Evolutionary conservation across 2,113 vertebrate species (phyloP).

Genomic region (Mobula hypostoma): DNA sequence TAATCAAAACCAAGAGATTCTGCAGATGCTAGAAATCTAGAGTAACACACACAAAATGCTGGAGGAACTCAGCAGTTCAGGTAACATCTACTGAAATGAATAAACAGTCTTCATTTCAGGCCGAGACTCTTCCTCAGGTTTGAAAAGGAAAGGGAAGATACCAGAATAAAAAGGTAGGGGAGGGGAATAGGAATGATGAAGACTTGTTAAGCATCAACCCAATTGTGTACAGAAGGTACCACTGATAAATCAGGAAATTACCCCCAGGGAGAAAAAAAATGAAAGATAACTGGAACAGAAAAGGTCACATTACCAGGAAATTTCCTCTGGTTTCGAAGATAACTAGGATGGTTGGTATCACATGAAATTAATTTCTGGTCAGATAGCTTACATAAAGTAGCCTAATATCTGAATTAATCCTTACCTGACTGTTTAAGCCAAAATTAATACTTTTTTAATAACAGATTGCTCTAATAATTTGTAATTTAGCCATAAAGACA

Average conservation of each 20-base stretch:
- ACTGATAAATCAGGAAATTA: not conserved
- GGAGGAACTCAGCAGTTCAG: too few relatives aligned
- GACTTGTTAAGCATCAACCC: not conserved
- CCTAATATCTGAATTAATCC: too few relatives aligned
- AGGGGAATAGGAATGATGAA: not conserved
- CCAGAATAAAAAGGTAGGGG: too few relatives aligned
- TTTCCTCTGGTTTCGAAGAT: not conserved
- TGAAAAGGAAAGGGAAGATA: too few relatives aligned
- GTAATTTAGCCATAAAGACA: slow-evolving; percentile 14
- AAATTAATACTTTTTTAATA: not conserved
- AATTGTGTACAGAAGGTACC: not conserved
- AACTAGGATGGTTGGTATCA: not conserved
- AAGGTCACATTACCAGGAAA: not conserved
- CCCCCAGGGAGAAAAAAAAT: not conserved
- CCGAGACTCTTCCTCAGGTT: too few relatives aligned
- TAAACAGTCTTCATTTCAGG: too few relatives aligned
- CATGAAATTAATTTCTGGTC: not conserved
- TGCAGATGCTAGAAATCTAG: too few relatives aligned
- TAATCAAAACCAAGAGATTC: too few relatives aligned
- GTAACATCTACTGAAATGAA: too few relatives aligned
- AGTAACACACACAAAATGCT: too few relatives aligned
- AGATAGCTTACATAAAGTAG: too few relatives aligned
- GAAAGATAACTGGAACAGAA: not conserved
- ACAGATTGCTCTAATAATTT: not conserved
- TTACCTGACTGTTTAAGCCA: not conserved